Evolutionary conservation across 2,797 vertebrate species (phyloP), one percentile per base, ranked within the genome.

Genomic region (Tadarida brasiliensis): DNA sequence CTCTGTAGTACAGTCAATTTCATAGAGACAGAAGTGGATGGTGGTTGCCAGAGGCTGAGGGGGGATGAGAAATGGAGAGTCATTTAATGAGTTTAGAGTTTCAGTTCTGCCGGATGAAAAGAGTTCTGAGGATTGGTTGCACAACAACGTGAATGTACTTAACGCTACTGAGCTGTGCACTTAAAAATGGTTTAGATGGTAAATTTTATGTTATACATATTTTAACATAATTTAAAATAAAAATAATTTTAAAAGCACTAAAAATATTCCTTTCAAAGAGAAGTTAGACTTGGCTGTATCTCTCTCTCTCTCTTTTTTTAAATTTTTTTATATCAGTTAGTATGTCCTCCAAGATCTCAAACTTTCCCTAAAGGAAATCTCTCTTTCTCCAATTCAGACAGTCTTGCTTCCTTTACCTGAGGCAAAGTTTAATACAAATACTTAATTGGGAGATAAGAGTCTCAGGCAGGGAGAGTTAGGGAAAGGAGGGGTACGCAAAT

Each of bases 201-300:
- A 91, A 30, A 84, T 87, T 94, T 96, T 89, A 71, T 83, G 35
- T 88, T 73, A 44, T n/a, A n/a, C 44, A 56, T 74, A 92, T 68
- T 89, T 96, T 89, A 61, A 57, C 49, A 68, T 22, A 74, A 67
- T 54, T 89, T 67, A 85, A 93, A 93, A 59, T 80, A 65, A 68
- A 95, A 90, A 78, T 90, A 85, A 57, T 81, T 77, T 83, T 70
- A 1, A 2, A 65, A 87, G 8, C 47, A 35, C 49, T 54, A 39
- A 82, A 74, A 83, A 82, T 77, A 87, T 65, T 10, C n/a, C 49
- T 84, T 74, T 89, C 59, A 89, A 81, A 91, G 51, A 88, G 57
- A 84, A 91, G 57, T 74, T 88, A 94, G 51, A 80, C 24, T 94
- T 85, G 73, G 59, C 33, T 63, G 7, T 73, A 85, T 85, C 51